Base-by-base conservation (phyloP, 37 sponge, comb jelly and placozoan genomes). In the Corticium candelabrum region DNA sequence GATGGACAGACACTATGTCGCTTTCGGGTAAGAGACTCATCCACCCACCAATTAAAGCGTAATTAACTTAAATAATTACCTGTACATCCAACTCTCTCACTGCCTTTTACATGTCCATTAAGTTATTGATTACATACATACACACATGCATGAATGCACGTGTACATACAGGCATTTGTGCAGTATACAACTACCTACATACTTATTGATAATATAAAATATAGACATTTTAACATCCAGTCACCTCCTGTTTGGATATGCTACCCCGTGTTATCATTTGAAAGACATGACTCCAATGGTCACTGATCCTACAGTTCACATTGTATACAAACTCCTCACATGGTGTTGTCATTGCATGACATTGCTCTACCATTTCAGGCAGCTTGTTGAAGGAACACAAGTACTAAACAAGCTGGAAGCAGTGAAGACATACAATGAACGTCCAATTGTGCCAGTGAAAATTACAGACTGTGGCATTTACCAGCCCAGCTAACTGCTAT, bases 21-120 rank as follows among this genome's bases (percentile, higher is more conserved):
- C 96, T 32, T 96, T 93, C 79, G 94, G 94, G 88, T 90, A 76
- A 85, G 85, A n/a, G n/a, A n/a, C n/a, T n/a, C n/a, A n/a, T n/a
- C n/a, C n/a, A n/a, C 36, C n/a, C 1, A n/a, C 29, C 68, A 67
- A 78, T 67, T 2, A 43, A 67, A 78, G 39, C 30, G 79, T 78
- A 78, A 35, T 39, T 1, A 11, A 39, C 27, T 77, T 11, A 5
- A 34, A 30, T 43, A 2, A 68, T 2, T 43, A 68, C 37, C 79
- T n/a, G n/a, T n/a, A n/a, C n/a, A n/a, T 57, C 30, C 34, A 50
- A 32, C 43, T 36, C 30, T 15, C 27, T 2, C 35, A 76, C 30
- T 29, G 41, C 30, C 57, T 41, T 2, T 4, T 76, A 2, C n/a
- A 40, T 36, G 38, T 76, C 1, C 41, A 40, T 31, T 1, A 50